A percentile compares a stretch with the other conserved stretches of the same genome.
These are phyloP conservation scores for Vulpes ferrilata DNA, from an alignment of 2,113 vertebrate species.

Conservation along the genomic window DNA sequence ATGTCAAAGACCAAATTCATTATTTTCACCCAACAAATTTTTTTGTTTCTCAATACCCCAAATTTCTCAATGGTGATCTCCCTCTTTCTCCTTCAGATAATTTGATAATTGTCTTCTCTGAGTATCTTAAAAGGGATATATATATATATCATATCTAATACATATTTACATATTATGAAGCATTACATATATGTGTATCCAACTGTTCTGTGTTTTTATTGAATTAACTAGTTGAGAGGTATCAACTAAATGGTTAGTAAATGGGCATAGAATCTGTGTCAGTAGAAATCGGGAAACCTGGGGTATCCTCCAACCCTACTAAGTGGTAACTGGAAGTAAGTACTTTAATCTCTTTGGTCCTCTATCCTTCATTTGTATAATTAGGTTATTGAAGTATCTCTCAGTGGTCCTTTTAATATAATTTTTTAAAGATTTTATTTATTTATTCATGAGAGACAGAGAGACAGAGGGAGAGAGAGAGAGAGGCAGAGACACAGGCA, in stretches of 20 bases:
- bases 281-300: not conserved
- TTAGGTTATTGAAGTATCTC: not conserved
- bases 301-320: not conserved
- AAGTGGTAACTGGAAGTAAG: not conserved
- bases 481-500: too few relatives aligned
- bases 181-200: not conserved
- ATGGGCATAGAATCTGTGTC: not conserved
- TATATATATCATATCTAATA: too few relatives aligned
- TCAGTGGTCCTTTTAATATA: not conserved
- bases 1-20: not conserved
- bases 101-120: not conserved
- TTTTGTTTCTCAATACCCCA: not conserved
- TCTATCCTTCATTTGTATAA: not conserved
- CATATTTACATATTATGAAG: too few relatives aligned
- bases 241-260: not conserved
- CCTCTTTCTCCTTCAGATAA: not conserved
- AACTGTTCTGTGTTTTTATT: not conserved
- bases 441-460: too few relatives aligned
- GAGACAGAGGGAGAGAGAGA: too few relatives aligned
- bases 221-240: not conserved
- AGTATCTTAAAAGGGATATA: not conserved
- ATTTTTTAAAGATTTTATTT: too few relatives aligned
- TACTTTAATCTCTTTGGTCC: not conserved
- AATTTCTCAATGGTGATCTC: not conserved
- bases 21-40: conserved; percentile 3